Conservation (phyloP, 2,113 vertebrate species). For the Nothobranchius kuhntae region DNA sequence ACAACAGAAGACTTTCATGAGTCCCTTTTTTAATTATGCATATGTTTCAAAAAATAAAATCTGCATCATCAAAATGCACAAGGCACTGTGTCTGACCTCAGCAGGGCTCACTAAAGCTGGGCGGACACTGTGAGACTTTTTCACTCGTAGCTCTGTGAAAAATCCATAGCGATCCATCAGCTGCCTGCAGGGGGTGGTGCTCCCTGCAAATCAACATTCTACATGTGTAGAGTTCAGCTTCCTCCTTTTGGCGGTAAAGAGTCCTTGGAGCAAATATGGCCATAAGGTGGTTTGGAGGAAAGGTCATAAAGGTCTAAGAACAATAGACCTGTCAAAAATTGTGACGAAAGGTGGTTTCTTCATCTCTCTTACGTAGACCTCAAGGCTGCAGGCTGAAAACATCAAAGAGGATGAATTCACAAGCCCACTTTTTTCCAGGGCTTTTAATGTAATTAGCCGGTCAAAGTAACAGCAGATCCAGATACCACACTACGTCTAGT, state of each 20-base stretch:
- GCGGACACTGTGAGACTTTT: no score
- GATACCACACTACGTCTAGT: neutral
- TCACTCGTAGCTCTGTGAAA: no score
- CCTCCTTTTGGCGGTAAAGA: no score
- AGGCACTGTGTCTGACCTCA: slow-evolving; percentile 71
- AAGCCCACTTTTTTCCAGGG: neutral
- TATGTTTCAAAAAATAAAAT: slow-evolving; percentile 17
- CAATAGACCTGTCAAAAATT: no score
- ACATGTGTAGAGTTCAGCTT: no score
- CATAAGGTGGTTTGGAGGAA: no score
- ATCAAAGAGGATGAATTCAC: slow-evolving; percentile 39
- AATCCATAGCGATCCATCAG: no score
- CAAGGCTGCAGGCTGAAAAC: slow-evolving; percentile 70
- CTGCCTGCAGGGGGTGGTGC: no score
- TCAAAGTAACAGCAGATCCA: slow-evolving; percentile 3
- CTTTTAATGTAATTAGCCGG: slow-evolving; percentile 12
- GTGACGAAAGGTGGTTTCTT: no score
- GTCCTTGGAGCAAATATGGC: no score
- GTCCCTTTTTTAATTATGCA: slow-evolving; percentile 74
- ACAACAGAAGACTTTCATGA: slow-evolving; percentile 87
- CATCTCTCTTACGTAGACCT: slow-evolving; percentile 78
- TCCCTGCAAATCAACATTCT: no score
- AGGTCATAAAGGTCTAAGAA: no score
- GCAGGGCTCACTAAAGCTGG: slow-evolving; percentile 78
- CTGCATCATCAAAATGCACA: slow-evolving; percentile 31